A percentile compares a stretch with the other conserved stretches of the same genome.
Evolutionary conservation across 2,113 vertebrate species (phyloP).

Genomic region (Tupaia chinensis): DNA sequence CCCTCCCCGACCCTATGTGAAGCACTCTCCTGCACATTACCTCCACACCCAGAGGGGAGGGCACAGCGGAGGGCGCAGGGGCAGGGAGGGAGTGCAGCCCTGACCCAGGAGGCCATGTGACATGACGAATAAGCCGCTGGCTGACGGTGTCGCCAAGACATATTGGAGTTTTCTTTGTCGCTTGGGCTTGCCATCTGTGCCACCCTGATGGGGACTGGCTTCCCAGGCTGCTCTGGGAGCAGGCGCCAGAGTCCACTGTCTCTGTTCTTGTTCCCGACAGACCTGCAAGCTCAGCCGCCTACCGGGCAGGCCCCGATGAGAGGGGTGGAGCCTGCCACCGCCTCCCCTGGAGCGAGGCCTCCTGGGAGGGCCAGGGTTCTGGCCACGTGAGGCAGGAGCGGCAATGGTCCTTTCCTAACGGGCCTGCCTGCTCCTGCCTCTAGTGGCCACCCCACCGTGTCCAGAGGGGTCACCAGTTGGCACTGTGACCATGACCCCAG

Average conservation of each 20-base stretch:
- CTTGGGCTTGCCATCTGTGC: conserved; percentile 91
- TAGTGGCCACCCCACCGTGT: background rate
- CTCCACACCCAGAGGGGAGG: background rate
- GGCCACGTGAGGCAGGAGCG: conserved; percentile 73
- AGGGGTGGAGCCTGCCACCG: conserved; percentile 86
- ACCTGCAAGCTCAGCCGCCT: conserved; percentile 84
- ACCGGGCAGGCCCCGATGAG: conserved; percentile 89
- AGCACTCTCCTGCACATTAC: background rate
- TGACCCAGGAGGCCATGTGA: conserved; percentile 79
- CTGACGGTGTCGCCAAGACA: conserved; percentile 88
- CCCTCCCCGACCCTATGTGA: background rate
- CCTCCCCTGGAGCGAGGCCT: conserved; percentile 83
- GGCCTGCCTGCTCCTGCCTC: background rate
- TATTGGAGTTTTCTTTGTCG: conserved; percentile 89
- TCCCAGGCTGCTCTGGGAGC: conserved; percentile 84
- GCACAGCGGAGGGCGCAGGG: background rate
- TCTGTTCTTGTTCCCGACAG: conserved; percentile 70
- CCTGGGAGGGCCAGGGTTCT: conserved; percentile 88
- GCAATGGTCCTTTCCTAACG: background rate
- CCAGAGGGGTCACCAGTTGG: accelerated
- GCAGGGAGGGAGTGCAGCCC: conserved; percentile 52
- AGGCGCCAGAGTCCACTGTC: conserved; percentile 72
- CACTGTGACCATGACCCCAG: accelerated
- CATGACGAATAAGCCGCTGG: conserved; percentile 86
- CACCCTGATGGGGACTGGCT: conserved; percentile 84